A percentile compares a stretch with the other conserved stretches of the same genome.
Evolutionary conservation across 2,888 invertebrate genomes (phyloP).

Genomic region (Eurytoma adleriae): DNA sequence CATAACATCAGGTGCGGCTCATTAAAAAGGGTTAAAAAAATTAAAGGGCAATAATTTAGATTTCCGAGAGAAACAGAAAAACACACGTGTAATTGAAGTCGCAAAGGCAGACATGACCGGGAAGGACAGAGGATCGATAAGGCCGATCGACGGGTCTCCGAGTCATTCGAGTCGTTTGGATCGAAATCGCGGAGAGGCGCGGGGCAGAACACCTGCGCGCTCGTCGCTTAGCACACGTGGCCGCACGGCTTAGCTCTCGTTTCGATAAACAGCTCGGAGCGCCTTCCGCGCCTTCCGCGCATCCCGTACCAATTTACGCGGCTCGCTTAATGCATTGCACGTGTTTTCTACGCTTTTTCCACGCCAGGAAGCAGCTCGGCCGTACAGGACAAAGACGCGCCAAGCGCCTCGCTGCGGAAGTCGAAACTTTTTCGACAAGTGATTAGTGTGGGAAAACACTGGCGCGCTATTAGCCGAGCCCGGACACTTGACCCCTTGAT

Average conservation of each 20-base stretch:
- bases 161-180: constrained; percentile 1
- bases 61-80: too few relatives aligned
- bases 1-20: not conserved
- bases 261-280: not conserved
- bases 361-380: constrained; percentile 4
- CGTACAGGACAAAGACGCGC: not conserved
- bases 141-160: not conserved
- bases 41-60: too few relatives aligned
- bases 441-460: constrained; percentile 22
- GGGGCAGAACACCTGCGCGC: not conserved
- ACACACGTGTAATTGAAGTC: not conserved
- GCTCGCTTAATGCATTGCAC: constrained; percentile 36
- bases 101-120: not conserved
- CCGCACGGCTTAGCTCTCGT: not conserved
- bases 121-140: not conserved
- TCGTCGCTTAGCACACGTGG: not conserved
- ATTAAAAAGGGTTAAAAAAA: too few relatives aligned
- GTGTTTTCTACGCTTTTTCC: constrained; percentile 16
- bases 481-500: not conserved
- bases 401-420: constrained; percentile 1
- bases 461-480: not conserved
- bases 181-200: not conserved
- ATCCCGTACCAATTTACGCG: constrained; percentile 33
- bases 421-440: constrained; percentile 22
- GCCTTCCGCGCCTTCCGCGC: not conserved